Conservation (phyloP, 2,888 invertebrate genomes). For the Dichetophora obliterata region DNA sequence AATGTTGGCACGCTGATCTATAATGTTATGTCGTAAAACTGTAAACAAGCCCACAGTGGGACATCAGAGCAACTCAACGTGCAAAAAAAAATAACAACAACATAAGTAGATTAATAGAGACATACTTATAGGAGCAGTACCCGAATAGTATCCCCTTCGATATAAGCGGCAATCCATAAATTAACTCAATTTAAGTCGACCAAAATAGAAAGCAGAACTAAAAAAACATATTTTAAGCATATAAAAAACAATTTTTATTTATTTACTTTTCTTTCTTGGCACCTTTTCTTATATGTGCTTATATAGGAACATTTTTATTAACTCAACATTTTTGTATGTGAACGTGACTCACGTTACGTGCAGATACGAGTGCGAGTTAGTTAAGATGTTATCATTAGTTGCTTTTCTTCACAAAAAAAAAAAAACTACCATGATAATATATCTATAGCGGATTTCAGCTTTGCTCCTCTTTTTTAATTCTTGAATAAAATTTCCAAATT, state of each 20-base stretch:
- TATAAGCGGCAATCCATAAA: slow-evolving; percentile 15
- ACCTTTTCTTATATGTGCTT: not conserved
- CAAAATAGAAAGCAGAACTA: not conserved
- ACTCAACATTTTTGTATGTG: not conserved
- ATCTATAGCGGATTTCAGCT: not conserved
- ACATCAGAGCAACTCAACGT: not conserved
- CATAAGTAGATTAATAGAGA: not conserved
- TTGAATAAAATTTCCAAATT: slow-evolving; percentile 20
- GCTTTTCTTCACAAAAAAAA: not conserved
- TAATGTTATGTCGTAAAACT: slow-evolving; percentile 23
- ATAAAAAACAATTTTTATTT: slow-evolving; percentile 34
- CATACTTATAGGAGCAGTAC: not conserved
- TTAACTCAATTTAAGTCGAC: slow-evolving; percentile 6
- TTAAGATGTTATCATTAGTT: slow-evolving; percentile 17
- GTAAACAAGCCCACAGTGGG: slow-evolving; percentile 23
- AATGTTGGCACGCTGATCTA: not conserved
- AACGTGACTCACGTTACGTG: slow-evolving; percentile 33
- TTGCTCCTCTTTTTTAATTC: not conserved
- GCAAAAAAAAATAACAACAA: not conserved
- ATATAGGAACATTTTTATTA: not conserved
- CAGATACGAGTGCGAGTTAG: slow-evolving; percentile 22
- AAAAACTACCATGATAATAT: not conserved
- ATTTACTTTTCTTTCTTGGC: slow-evolving; percentile 27
- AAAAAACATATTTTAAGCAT: not conserved
- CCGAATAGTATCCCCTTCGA: not conserved